Conservation (phyloP, 1,140 invertebrate species). For the Atopsyche davidsoni region DNA sequence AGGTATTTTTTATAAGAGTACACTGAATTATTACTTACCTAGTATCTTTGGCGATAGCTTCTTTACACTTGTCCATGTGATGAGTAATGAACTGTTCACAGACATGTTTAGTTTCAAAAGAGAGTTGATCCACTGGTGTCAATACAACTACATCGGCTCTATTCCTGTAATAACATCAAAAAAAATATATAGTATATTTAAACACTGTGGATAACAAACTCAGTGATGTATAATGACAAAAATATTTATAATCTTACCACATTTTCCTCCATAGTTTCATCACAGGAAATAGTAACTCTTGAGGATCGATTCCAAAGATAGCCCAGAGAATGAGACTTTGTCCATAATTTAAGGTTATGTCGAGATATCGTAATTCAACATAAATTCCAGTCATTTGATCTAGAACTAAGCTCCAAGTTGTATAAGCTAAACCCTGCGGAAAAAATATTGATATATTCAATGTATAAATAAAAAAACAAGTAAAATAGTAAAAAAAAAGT, state of each 20-base stretch:
- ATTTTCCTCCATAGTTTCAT: conserved; percentile 54
- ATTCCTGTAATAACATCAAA: conserved; percentile 44
- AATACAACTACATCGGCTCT: conserved; percentile 64
- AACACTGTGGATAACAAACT: conserved; percentile 1
- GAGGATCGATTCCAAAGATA: conserved; percentile 79
- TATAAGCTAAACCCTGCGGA: conserved; percentile 73
- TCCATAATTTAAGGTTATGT: conserved; percentile 82
- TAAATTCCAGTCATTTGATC: conserved; percentile 84
- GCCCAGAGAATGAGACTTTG: conserved; percentile 79
- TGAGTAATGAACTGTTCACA: conserved; percentile 86
- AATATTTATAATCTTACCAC: conserved; percentile 39
- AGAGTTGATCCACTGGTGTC: conserved; percentile 67
- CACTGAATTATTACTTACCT: conserved; percentile 33
- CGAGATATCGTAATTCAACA: conserved; percentile 84
- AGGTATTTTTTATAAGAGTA: too few relatives aligned
- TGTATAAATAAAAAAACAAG: conserved; percentile 2
- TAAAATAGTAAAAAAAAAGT: conserved; percentile 4
- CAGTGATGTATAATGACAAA: conserved; percentile 9
- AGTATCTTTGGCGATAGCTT: conserved; percentile 69
- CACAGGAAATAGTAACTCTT: conserved; percentile 62
- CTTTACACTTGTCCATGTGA: conserved; percentile 73
- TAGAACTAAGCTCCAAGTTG: conserved; percentile 78
- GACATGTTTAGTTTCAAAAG: conserved; percentile 69
- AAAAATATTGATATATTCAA: conserved; percentile 17
- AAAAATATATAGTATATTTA: conserved; percentile 11